Percentiles rank a stretch among this genome's conserved stretches.
phyloP scores from a whole-genome alignment of 2,113 vertebrate species.

The Salminus brasiliensis region DNA sequence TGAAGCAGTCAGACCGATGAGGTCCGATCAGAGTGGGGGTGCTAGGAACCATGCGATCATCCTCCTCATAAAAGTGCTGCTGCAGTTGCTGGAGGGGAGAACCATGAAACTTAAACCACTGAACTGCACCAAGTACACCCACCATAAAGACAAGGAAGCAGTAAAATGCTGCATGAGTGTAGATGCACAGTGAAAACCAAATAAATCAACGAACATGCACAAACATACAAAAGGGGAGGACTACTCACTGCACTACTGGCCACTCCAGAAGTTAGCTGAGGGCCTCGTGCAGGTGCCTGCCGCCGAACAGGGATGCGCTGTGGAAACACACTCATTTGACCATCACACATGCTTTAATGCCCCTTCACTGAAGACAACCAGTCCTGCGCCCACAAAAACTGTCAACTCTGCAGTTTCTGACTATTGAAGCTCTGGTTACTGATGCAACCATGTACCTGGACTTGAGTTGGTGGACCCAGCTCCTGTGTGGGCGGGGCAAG shows the following conservation, averaged over 20 bases:
- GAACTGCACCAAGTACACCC: conserved; percentile 45
- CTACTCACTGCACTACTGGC: conserved; percentile 82
- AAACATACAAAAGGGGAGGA: background rate
- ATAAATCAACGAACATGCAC: background rate
- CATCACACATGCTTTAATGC: background rate
- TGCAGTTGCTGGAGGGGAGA: conserved; percentile 64
- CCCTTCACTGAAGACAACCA: background rate
- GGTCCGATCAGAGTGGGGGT: conserved; percentile 90
- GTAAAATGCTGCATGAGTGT: too few species aligned
- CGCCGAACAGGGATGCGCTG: conserved; percentile 79
- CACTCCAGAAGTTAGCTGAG: conserved; percentile 85
- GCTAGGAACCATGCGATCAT: conserved; percentile 95
- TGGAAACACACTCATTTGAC: background rate
- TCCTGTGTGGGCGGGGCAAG: conserved; percentile 87
- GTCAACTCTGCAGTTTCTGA: background rate
- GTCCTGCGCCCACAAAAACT: background rate
- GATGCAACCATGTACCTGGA: conserved; percentile 59
- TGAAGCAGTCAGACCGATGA: conserved; percentile 90
- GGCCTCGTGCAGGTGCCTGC: conserved; percentile 85
- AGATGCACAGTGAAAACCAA: background rate
- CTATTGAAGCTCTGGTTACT: too few species aligned
- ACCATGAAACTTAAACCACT: too few species aligned
- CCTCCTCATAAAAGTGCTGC: conserved; percentile 93
- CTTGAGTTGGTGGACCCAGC: conserved; percentile 86
- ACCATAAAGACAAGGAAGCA: too few species aligned